Evolutionary conservation across 2,888 invertebrate genomes (phyloP).

Genomic region (Oasisia sp.): DNA sequence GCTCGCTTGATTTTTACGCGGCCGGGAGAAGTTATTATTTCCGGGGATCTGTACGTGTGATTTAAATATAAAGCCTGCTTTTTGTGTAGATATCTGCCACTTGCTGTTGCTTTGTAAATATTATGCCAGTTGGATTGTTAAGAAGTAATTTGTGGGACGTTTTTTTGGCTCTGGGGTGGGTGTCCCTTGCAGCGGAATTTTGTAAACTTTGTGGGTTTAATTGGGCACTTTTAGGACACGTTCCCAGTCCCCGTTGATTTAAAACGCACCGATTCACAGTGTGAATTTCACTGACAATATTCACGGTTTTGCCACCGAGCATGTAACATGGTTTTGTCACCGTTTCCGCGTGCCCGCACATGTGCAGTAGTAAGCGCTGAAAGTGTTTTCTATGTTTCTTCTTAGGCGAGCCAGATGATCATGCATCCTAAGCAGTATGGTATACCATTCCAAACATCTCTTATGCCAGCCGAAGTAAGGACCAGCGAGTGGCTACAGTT

Average conservation of each 20-base stretch:
- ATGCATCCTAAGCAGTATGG: background rate
- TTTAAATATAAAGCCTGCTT: background rate
- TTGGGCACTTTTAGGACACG: background rate
- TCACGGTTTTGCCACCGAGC: background rate
- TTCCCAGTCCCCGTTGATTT: background rate
- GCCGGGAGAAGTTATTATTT: background rate
- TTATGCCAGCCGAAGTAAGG: background rate
- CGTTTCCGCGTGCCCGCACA: background rate
- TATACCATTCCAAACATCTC: background rate
- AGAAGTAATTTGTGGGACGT: background rate
- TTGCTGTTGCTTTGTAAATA: background rate
- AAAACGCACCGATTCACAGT: background rate
- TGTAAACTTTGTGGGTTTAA: background rate
- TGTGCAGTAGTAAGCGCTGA: background rate
- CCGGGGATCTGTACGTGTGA: background rate
- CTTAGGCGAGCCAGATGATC: background rate
- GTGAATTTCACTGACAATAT: background rate
- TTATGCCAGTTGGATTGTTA: background rate
- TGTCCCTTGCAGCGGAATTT: background rate
- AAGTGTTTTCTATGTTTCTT: slow-evolving; percentile 13
- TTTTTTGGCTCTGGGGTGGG: background rate
- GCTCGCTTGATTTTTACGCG: background rate
- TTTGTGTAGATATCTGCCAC: background rate
- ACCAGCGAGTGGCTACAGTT: background rate
- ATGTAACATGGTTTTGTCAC: background rate